A percentile compares a stretch with the other conserved stretches of the same genome.
These are phyloP conservation scores for Ictalurus punctatus DNA, from an alignment of 2,113 vertebrate genomes.

Conservation along the genomic window DNA sequence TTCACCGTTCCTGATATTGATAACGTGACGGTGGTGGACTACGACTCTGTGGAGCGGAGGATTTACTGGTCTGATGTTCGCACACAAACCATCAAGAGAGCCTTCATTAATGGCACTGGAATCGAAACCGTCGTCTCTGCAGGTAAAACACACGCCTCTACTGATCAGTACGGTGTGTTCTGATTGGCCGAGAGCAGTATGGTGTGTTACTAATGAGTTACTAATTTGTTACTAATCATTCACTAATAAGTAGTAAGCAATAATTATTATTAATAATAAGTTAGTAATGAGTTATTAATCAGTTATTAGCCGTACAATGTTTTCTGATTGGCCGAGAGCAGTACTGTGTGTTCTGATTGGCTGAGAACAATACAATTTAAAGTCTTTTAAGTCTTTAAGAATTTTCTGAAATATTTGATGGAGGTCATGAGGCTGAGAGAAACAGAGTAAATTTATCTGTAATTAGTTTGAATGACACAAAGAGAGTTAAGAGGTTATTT, in stretches of 20 bases:
- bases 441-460: too few species aligned
- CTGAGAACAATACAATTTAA: not conserved
- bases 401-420: not conserved
- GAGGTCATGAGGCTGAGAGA: not conserved
- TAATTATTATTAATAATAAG: too few species aligned
- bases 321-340: not conserved
- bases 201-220: not conserved
- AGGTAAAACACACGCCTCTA: conserved; percentile 56
- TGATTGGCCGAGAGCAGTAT: not conserved
- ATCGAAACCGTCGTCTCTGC: conserved; percentile 87
- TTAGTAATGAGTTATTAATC: too few species aligned
- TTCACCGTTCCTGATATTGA: conserved; percentile 98
- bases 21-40: conserved; percentile 95
- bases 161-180: not conserved
- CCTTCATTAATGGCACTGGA: conserved; percentile 95
- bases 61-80: conserved; percentile 98
- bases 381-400: not conserved
- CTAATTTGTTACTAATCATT: too few species aligned
- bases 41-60: conserved; percentile 86
- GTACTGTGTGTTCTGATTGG: not conserved
- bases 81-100: conserved; percentile 94
- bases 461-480: not conserved
- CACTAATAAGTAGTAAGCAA: too few species aligned
- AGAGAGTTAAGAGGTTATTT: too few species aligned
- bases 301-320: too few species aligned